Base-by-base conservation (phyloP, 2,113 vertebrate species). In the Charadrius vociferus region DNA sequence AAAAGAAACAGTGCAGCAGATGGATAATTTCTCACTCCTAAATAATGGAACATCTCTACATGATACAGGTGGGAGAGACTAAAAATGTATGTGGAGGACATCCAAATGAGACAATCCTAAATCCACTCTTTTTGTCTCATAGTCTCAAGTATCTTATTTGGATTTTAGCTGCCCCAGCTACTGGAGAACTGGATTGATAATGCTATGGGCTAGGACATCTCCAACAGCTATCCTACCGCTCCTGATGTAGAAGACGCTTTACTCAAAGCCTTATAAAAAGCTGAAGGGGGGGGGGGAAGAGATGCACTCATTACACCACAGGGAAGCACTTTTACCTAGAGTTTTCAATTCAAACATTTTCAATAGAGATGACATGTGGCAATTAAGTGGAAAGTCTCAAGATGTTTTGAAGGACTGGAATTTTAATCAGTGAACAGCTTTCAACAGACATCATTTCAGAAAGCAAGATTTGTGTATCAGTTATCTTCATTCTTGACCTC, bases 381-480 rank as follows among this genome's bases (percentile, higher is more conserved):
- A 96, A 79, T 95, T 92, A 91, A 91, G 52, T 79, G 77, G 47
- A 43, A 91, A 91, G 83, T 68, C 56, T 93, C 66, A 53, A 75
- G 93, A 82, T 75, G 84, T 32, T 95, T 61, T 85, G 73, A 87
- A 91, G 72, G 61, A 37, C 36, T 45, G 32, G 68, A 93, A 73
- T 84, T 93, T 93, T 82, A 94, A 97, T 88, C 79, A 83, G 78
- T 3, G 8, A 92, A 12, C 13, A 56, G 71, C 72, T 84, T 61
- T 43, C 49, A 72, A 71, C 0, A 87, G 81, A 37, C 26, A 62
- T 27, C 12, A 41, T 43, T 68, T 53, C 74, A 91, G 58, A 91
- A 89, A 50, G 50, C 30, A 83, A 45, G 77, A 81, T 20, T 3
- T 34, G 49, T 11, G 5, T 86, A 56, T n/a, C 34, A 5, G 82